Evolutionary conservation across 2,797 vertebrate genomes (phyloP), one percentile per base, ranked within the genome.

Genomic region (Rallus crepitans): DNA sequence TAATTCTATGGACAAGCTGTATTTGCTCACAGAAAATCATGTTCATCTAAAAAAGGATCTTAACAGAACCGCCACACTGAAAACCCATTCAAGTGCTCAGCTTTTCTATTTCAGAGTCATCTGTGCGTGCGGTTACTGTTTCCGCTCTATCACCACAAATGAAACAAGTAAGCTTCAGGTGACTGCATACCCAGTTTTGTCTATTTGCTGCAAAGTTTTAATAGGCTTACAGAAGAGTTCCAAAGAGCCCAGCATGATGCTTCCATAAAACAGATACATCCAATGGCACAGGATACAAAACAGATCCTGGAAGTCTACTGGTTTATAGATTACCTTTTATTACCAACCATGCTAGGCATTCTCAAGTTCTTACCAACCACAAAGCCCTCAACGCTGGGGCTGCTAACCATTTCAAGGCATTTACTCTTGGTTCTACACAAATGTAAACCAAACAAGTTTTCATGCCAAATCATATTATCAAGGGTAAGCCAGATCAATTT

Each of bases 111-210:
- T 90, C 55, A 53, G 31, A 18, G 35, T 40, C 27, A 40, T 20
- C 61, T 55, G 2, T 7, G 21, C 4, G 2, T 3, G 2, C 63
- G 31, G 6, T 20, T 31, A n/a, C 61, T 33, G 9, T 2, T 78
- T 39, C 30, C 0, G 3, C 37, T 56, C n/a, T 24, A 6, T 11
- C 1, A 3, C 12, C 31, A 56, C 14, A 42, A 37, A 11, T 17
- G 39, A 64, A 87, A 71, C 15, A 68, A 78, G 20, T 5, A 50
- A 27, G 23, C 33, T 48, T 69, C 39, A 69, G 13, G 15, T 31
- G 68, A 71, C 7, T 28, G 15, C 23, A 57, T 27, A 66, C 11
- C 8, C 18, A 59, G 15, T 64, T 90, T 72, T 72, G 5, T 81
- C 7, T 71, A 71, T 25, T 20, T 24, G 8, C 5, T 56, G 21